A percentile compares a stretch with the other conserved stretches of the same genome.
Conservation (phyloP, 2,888 invertebrate species). For the Lepidochitona cinerea region DNA sequence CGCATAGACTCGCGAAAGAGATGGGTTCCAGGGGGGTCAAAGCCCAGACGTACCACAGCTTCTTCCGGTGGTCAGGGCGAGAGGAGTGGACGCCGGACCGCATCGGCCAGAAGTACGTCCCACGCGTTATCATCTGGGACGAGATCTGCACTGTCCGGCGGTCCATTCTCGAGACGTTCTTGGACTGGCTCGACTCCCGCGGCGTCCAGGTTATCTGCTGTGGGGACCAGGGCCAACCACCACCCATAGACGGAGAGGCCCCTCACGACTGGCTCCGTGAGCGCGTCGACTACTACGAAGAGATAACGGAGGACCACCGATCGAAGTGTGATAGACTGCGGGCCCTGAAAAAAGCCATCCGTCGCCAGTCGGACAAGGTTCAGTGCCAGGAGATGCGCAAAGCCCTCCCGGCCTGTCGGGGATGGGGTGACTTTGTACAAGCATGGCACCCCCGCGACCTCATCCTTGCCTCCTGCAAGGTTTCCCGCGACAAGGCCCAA, state of each 20-base stretch:
- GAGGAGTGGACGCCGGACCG: no score
- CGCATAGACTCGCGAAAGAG: no score
- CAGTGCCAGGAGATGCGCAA: constrained; percentile 6
- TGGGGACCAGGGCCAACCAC: constrained; percentile 19
- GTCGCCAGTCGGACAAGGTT: background rate
- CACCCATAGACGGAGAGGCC: constrained; percentile 7
- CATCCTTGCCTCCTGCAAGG: no score
- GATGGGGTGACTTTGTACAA: background rate
- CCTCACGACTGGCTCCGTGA: constrained; percentile 14
- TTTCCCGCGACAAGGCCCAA: no score
- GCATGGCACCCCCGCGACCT: background rate
- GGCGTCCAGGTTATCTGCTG: constrained; percentile 17
- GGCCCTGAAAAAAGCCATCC: background rate
- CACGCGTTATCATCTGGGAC: constrained; percentile 9
- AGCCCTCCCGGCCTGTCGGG: background rate
- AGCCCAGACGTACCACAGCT: no score
- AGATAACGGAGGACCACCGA: no score
- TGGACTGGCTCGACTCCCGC: constrained; percentile 7
- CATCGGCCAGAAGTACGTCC: constrained; percentile 15
- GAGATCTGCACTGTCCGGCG: background rate
- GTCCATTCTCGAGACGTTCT: constrained; percentile 11
- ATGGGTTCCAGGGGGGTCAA: no score
- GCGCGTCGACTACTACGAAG: constrained; percentile 11
- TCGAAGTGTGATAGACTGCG: background rate
- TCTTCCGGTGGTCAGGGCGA: no score